Percentiles rank a stretch among this genome's conserved stretches.
These are phyloP conservation scores for Tetramorium alpestre DNA, from an alignment of 1,140 invertebrate species.

Conservation along the genomic window DNA sequence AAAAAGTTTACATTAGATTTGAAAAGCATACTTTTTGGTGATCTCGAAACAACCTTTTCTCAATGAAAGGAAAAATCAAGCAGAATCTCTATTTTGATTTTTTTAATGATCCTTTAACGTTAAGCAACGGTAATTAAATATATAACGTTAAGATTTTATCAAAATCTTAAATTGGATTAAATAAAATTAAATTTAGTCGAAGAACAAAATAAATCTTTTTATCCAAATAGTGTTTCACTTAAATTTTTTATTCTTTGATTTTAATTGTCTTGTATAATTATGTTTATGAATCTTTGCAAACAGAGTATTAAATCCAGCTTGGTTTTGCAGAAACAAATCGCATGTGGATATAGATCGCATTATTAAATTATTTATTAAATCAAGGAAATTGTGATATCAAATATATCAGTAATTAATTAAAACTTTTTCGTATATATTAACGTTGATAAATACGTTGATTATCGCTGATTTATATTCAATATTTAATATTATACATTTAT, in stretches of 20 bases:
- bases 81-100: background rate
- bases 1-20: background rate
- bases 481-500: background rate
- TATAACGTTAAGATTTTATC: background rate
- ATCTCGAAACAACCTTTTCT: background rate
- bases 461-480: background rate
- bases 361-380: slow-evolving; percentile 16
- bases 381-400: background rate
- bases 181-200: background rate
- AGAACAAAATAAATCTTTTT: background rate
- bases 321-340: background rate
- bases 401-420: slow-evolving; percentile 4
- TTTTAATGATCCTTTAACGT: background rate
- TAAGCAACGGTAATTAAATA: background rate
- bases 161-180: background rate
- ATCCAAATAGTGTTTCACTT: background rate
- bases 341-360: background rate
- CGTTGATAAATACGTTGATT: background rate
- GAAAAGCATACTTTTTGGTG: background rate
- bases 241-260: background rate
- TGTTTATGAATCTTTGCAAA: background rate
- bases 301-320: background rate
- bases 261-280: background rate
- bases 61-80: background rate
- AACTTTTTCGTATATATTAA: background rate